Evolutionary conservation across 2,888 invertebrate species (phyloP), one percentile per base, ranked within the genome.

Genomic region (Hylaea fasciaria): DNA sequence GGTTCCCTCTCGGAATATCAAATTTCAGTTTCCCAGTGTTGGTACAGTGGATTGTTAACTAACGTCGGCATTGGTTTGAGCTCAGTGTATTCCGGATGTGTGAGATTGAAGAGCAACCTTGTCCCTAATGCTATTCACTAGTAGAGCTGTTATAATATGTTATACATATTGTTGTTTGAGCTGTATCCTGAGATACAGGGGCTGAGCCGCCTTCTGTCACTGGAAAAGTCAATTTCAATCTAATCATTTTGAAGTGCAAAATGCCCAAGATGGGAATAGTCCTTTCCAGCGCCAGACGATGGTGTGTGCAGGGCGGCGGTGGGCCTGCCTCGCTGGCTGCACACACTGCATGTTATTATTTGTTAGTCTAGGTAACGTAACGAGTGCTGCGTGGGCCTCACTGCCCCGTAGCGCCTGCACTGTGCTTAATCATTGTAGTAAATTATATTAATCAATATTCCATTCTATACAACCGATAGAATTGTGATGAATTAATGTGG

Each of bases 91-190:
- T 78, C 78, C 63, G 77, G 78, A 83, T 81, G 81, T 81, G 84
- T 83, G 79, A 81, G 81, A 81, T 78, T 66, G 80, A 77, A 78
- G 74, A 77, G 77, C 75, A 74, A 83, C 83, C 77, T 70, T 84
- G 85, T 87, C 86, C 86, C 85, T 81, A 77, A 81, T 80, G 87
- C 89, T 88, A 87, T 89, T 88, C 80, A 83, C 88, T 86, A 85
- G 81, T 77, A 82, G 83, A 85, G 84, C 86, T 83, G 80, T 84
- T 85, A 87, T 86, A 87, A 83, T 80, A 80, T 87, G 84, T 88
- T 87, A 70, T 70, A 70, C 69, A 82, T 87, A 80, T 86, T 83
- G 83, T 85, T 85, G 81, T 85, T 82, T 86, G 83, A 80, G 77
- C 81, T 76, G 83, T 87, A 82, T 83, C 78, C 66, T 69, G 70